These are phyloP conservation scores for Erpornis zantholeuca DNA, from an alignment of 2,113 vertebrate genomes.

Conservation along the genomic window DNA sequence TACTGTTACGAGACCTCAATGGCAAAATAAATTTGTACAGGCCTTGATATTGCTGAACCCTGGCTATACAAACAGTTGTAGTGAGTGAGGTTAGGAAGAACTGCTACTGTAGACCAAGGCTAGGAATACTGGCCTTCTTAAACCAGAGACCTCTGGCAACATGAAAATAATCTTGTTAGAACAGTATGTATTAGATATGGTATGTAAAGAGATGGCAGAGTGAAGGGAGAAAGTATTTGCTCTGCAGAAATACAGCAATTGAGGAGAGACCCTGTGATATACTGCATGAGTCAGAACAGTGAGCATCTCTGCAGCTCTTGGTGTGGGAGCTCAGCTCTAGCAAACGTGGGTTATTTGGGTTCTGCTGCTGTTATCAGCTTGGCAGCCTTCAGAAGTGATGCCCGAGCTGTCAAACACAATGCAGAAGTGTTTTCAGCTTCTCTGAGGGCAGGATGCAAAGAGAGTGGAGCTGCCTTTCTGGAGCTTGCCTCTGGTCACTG, in stretches of 20 bases:
- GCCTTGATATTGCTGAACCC: neutral
- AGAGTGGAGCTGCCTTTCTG: neutral
- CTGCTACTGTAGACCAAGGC: neutral
- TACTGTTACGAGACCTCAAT: neutral
- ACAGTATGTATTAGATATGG: neutral
- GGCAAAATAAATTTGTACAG: neutral
- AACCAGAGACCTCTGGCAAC: neutral
- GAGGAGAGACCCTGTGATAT: neutral
- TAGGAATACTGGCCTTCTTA: neutral
- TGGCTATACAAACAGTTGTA: neutral
- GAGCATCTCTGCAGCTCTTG: neutral
- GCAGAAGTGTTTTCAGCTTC: neutral
- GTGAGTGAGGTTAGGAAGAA: neutral
- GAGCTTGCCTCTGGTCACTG: neutral
- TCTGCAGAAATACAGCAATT: neutral
- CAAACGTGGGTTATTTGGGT: neutral
- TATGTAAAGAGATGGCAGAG: neutral
- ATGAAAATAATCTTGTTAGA: neutral
- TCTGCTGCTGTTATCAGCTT: neutral
- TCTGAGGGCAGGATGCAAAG: neutral
- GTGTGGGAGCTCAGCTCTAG: neutral
- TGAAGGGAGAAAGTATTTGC: neutral
- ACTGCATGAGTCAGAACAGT: rapidly evolving
- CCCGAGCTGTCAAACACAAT: neutral
- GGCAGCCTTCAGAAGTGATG: neutral